Base-by-base conservation (phyloP, 2,113 vertebrate genomes). In the Corapipo altera region DNA sequence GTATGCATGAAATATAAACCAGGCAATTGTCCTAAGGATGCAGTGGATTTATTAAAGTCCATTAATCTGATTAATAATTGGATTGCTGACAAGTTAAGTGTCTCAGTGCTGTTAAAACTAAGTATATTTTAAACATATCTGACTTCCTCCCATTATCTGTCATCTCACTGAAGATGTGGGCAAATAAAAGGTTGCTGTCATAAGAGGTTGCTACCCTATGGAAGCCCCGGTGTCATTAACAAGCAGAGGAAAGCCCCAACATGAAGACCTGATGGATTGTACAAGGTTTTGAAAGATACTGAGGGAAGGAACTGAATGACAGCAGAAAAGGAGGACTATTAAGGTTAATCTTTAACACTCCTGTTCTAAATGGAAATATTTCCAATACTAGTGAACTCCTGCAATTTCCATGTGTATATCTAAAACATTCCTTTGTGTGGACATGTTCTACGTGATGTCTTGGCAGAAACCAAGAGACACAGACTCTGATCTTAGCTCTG, bases 21-120 rank as follows among this genome's bases (percentile, higher is more conserved):
- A 96, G 95, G 94, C 97, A 96, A 95, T 93, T 97, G 97, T 98
- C 96, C 88, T 85, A 88, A 89, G 95, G 89, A 96, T 90, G 95
- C 81, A 66, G 94, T 91, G 94, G 97, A 97, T 98, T 98, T 97
- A 94, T 91, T 93, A 97, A 97, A 97, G 97, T 97, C 97, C 97
- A 97, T 98, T 97, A 97, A 95, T 98, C 97, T 98, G 86, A 98
- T 98, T 98, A 98, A 98, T 98, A 98, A 98, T 95, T 97, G 97
- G 97, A 97, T 95, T 85, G 88, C 97, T 97, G 97, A 98, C 98
- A 97, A 96, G 96, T 95, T 98, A 98, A 98, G 97, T 98, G 97
- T 97, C 97, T 97, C 91, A 46, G 92, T 89, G 96, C 96, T 95
- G 96, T 98, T 98, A 98, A 97, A 97, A 97, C 84, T 88, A 97